Evolutionary conservation across 2,113 vertebrate species (phyloP), one percentile per base, ranked within the genome.

Genomic region (Actinemys pallida): DNA sequence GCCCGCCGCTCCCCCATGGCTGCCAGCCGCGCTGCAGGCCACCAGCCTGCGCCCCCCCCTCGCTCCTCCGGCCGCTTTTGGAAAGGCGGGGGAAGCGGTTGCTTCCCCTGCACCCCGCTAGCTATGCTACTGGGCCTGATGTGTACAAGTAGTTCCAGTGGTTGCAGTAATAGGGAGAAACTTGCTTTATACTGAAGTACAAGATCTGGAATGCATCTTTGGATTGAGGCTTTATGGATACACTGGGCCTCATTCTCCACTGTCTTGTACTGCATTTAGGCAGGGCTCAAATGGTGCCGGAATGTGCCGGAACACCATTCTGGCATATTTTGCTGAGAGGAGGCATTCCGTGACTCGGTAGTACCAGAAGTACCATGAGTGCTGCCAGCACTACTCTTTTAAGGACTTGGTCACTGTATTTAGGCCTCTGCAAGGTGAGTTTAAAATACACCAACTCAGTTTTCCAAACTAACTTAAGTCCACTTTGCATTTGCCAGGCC

Each of bases 391-490:
- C 25, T 25, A 27, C 24, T 27, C 56, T 57, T 57, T 57, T 57
- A 57, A 57, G 56, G 4, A 57, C 56, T 57, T 25, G 56, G 56
- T 57, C 25, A 57, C 56, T 57, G 12, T 5, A 59, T 91, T 90
- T 59, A 31, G 57, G 9, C 4, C 6, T 88, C n/a, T 54, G n/a
- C 16, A 57, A 86, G 89, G 45, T 2, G 69, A 3, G 3, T 78
- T 62, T 52, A 1, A 56, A 93, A 35, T 19, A 3, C 2, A 35
- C 31, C 52, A 19, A 39, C 11, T 1, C 1, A 53, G 8, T 56
- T 81, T 90, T 50, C 0, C 0, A 35, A 7, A 65, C 31, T 65
- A 17, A n/a, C 12, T 2, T 76, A 13, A 20, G 14, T 1, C 0
- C 19, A 1, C 20, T 42, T 93, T 52, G 1, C 13, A 42, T 81